These are phyloP conservation scores for Scaptomyza montana DNA, from an alignment of 1,140 invertebrate genomes.

Conservation along the genomic window DNA sequence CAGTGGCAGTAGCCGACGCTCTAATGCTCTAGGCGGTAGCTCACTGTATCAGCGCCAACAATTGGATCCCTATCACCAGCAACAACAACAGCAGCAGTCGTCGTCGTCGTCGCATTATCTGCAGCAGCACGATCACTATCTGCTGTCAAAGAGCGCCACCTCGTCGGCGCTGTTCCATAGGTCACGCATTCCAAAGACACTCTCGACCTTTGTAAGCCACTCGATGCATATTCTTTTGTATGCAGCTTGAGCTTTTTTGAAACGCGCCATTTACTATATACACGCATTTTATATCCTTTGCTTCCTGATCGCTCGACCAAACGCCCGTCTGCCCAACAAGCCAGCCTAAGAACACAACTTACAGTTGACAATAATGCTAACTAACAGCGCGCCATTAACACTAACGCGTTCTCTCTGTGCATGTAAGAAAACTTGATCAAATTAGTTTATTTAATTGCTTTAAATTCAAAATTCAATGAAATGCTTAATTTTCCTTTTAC, in stretches of 20 bases:
- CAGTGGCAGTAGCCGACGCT: conserved; percentile 46
- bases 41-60: conserved; percentile 66
- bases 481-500: conserved; percentile 58
- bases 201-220: conserved; percentile 83
- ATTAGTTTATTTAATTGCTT: conserved; percentile 11
- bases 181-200: conserved; percentile 84
- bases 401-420: conserved; percentile 15
- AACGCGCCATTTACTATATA: conserved; percentile 13
- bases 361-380: conserved; percentile 61
- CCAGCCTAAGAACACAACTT: conserved; percentile 36
- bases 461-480: conserved; percentile 2
- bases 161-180: conserved; percentile 80
- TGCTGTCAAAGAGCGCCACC: conserved; percentile 79
- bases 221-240: conserved; percentile 23
- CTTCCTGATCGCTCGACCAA: not conserved
- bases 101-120: conserved; percentile 62
- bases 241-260: conserved; percentile 59
- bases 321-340: conserved; percentile 1
- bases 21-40: conserved; percentile 47
- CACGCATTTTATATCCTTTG: conserved; percentile 20
- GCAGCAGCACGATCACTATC: conserved; percentile 73
- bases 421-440: conserved; percentile 47
- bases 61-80: conserved; percentile 56
- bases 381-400: conserved; percentile 45
- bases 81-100: conserved; percentile 49